A percentile compares a stretch with the other conserved stretches of the same genome.
Evolutionary conservation across 2,888 invertebrate species (phyloP).

Genomic region (Polymixis flavicincta): DNA sequence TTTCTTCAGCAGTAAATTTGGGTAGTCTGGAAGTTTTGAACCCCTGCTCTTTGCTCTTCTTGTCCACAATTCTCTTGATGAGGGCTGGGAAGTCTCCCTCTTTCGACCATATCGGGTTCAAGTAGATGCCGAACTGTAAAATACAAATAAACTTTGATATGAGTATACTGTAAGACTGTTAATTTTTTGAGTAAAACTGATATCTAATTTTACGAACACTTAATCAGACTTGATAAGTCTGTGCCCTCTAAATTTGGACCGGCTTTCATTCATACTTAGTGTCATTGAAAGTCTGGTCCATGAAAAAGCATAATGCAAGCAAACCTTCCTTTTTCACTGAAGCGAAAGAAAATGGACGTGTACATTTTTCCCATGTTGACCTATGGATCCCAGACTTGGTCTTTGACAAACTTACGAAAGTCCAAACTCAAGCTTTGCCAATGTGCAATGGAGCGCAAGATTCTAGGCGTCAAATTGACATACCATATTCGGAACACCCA

Average conservation of each 20-base stretch:
- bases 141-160: not conserved
- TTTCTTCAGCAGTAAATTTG: slow-evolving; percentile 73
- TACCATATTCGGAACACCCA: not conserved
- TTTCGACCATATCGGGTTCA: slow-evolving; percentile 86
- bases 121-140: slow-evolving; percentile 83
- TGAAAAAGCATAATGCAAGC: no score
- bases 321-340: no score
- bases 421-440: not conserved
- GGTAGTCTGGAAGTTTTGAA: slow-evolving; percentile 77
- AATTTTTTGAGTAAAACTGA: not conserved
- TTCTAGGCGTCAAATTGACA: not conserved
- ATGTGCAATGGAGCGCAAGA: not conserved
- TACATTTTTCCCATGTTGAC: no score
- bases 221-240: not conserved
- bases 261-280: not conserved
- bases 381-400: not conserved
- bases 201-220: not conserved
- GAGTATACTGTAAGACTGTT: not conserved
- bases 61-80: slow-evolving; percentile 74
- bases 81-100: slow-evolving; percentile 87
- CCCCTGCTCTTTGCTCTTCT: slow-evolving; percentile 81
- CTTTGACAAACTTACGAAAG: not conserved
- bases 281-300: no score
- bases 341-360: no score
- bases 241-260: not conserved